Evolutionary conservation across 2,113 vertebrate species (phyloP).

Genomic region (Saguinus midas): DNA sequence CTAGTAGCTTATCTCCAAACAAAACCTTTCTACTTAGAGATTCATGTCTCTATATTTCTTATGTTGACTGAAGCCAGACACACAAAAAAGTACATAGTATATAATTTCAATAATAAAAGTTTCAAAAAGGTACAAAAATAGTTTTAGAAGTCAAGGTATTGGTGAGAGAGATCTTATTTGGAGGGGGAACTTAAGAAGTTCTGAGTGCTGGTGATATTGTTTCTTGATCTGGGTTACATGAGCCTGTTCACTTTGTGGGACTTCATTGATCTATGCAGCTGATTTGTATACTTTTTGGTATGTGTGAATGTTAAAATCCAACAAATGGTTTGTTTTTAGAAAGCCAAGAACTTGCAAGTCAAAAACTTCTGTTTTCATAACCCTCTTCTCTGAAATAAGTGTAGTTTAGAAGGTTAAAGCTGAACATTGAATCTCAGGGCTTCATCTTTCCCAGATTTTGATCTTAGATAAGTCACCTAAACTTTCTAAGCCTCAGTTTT

Average conservation of each 20-base stretch:
- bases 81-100: not conserved
- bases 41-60: not conserved
- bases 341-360: not conserved
- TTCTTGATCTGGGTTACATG: not conserved
- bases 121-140: not conserved
- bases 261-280: not conserved
- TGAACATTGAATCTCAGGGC: not conserved
- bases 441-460: not conserved
- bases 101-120: not conserved
- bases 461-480: not conserved
- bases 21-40: not conserved
- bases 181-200: not conserved
- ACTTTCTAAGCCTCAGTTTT: slow-evolving; percentile 18
- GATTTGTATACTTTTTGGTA: not conserved
- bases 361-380: not conserved
- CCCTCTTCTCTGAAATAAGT: not conserved
- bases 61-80: not conserved
- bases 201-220: not conserved
- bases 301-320: not conserved
- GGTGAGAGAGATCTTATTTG: not conserved
- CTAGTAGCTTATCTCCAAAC: not conserved
- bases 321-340: not conserved
- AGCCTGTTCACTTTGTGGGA: not conserved
- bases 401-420: not conserved
- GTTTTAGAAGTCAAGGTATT: not conserved